A percentile compares a stretch with the other conserved stretches of the same genome.
Conservation (phyloP, 2,797 vertebrate genomes). For the Enteromius mattozi region DNA sequence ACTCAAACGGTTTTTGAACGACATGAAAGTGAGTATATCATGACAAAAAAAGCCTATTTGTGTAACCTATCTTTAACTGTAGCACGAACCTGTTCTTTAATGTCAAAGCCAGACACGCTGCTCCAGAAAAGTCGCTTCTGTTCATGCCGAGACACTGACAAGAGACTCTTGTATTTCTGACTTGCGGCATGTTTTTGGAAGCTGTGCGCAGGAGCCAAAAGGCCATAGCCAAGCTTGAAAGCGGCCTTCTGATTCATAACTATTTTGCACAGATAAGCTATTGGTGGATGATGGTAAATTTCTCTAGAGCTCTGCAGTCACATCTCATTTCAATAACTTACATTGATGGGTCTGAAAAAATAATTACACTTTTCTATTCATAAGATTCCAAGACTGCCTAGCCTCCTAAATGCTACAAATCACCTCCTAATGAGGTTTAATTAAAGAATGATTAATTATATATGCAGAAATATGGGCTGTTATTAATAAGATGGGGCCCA, state of each 20-base stretch:
- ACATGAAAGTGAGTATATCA: neutral
- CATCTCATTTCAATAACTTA: constrained; percentile 50
- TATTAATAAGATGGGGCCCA: constrained; percentile 41
- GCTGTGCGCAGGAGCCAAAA: neutral
- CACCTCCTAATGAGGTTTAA: constrained; percentile 48
- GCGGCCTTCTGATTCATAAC: constrained; percentile 22
- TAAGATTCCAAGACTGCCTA: constrained; percentile 44
- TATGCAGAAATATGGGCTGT: constrained; percentile 30
- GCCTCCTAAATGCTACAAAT: constrained; percentile 48
- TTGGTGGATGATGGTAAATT: constrained; percentile 17
- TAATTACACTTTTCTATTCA: constrained; percentile 52
- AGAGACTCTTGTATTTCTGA: constrained; percentile 43
- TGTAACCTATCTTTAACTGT: neutral
- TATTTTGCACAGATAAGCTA: neutral
- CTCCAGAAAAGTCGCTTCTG: constrained; percentile 52
- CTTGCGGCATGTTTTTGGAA: constrained; percentile 25
- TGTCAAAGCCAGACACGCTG: constrained; percentile 41
- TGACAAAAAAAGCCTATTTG: neutral
- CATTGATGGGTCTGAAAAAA: constrained; percentile 30
- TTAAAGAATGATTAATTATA: constrained; percentile 48
- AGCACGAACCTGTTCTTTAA: constrained; percentile 24
- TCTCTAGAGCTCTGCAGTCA: constrained; percentile 31
- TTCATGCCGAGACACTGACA: constrained; percentile 34
- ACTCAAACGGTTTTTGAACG: neutral
- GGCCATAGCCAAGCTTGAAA: neutral